Evolutionary conservation across 2,113 vertebrate genomes (phyloP).

Genomic region (Ploceus nigricollis): DNA sequence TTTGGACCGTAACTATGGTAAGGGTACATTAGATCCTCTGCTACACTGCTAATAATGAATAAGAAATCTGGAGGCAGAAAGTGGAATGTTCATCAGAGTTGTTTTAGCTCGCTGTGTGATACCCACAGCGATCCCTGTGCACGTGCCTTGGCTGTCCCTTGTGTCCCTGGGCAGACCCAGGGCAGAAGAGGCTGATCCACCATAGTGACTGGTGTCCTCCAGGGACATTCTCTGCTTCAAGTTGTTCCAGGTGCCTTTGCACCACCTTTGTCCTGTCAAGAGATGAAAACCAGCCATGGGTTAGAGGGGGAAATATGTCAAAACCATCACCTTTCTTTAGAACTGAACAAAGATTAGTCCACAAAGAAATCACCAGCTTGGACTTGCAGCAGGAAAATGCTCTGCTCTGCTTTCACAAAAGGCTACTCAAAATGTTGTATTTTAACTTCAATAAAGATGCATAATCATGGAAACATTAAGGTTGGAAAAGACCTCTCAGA

Average conservation of each 20-base stretch:
- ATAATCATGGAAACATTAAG: not conserved
- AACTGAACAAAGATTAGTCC: not conserved
- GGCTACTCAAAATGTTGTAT: not conserved
- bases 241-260: not conserved
- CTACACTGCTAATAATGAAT: not conserved
- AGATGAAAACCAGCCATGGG: not conserved
- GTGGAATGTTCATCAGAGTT: not conserved
- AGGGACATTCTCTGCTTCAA: not conserved
- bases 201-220: rapidly evolving
- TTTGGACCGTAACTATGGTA: not conserved
- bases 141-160: not conserved
- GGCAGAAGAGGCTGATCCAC: not conserved
- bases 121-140: not conserved
- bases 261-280: not conserved
- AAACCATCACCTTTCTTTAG: not conserved
- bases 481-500: not conserved
- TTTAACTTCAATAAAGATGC: not conserved
- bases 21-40: not conserved
- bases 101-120: not conserved
- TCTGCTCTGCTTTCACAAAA: not conserved
- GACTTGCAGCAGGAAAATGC: not conserved
- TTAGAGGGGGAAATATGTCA: not conserved
- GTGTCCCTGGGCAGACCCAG: not conserved
- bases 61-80: not conserved
- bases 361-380: not conserved